Conservation (phyloP, 1,140 invertebrate species). For the Drosophila punjabiensis region DNA sequence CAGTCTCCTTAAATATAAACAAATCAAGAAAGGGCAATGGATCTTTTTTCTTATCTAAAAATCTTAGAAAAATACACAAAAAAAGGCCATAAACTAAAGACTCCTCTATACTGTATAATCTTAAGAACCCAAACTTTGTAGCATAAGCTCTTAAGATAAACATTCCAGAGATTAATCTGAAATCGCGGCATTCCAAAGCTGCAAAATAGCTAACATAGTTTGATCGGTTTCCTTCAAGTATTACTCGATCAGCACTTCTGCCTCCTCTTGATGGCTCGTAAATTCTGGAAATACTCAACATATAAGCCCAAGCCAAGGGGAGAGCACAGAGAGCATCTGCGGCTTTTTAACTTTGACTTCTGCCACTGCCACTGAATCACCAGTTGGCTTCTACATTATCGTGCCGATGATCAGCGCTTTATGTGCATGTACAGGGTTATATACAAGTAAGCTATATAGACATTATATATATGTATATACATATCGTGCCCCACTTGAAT, state of each 20-base stretch:
- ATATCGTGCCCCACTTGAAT: slow-evolving; percentile 70
- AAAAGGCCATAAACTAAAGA: background rate
- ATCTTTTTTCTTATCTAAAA: background rate
- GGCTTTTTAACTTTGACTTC: slow-evolving; percentile 47
- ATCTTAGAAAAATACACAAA: background rate
- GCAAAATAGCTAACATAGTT: slow-evolving; percentile 19
- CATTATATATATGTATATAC: slow-evolving; percentile 17
- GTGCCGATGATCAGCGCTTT: slow-evolving; percentile 66
- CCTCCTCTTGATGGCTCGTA: slow-evolving; percentile 31
- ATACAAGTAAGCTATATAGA: slow-evolving; percentile 20
- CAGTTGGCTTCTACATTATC: slow-evolving; percentile 68
- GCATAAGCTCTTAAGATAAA: background rate
- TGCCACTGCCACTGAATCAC: slow-evolving; percentile 68
- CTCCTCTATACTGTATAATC: no score
- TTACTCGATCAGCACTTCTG: slow-evolving; percentile 26
- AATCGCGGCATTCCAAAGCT: slow-evolving; percentile 7
- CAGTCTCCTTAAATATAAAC: background rate
- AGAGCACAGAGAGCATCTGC: slow-evolving; percentile 31
- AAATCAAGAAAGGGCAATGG: background rate
- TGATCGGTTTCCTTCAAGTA: slow-evolving; percentile 18
- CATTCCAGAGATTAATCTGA: background rate
- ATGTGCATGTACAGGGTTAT: slow-evolving; percentile 17
- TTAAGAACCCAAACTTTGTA: background rate
- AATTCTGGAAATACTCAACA: slow-evolving; percentile 33
- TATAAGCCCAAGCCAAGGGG: slow-evolving; percentile 5